phyloP scores from a whole-genome alignment of 2,888 invertebrate species.

The Lomographa bimaculata region DNA sequence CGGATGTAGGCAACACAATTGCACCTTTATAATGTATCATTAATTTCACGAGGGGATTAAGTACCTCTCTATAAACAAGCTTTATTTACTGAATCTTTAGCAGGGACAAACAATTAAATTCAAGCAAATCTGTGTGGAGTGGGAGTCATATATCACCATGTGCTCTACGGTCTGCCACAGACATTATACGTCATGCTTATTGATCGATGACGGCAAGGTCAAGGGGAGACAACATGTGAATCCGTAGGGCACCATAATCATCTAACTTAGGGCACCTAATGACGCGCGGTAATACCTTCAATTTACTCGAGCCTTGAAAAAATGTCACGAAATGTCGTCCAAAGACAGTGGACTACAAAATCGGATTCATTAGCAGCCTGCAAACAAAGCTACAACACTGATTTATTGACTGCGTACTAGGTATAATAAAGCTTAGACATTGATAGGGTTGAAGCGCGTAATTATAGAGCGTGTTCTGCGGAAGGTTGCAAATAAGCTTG shows the following conservation, averaged over 20 bases:
- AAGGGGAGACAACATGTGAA: conserved; percentile 53
- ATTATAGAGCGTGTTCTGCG: conserved; percentile 36
- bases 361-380: conserved; percentile 24
- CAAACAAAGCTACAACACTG: conserved; percentile 42
- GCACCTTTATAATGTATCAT: conserved; percentile 4
- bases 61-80: not conserved
- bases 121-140: conserved; percentile 42
- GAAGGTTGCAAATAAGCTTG: conserved; percentile 43
- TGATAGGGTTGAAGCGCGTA: conserved; percentile 35
- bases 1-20: conserved; percentile 4
- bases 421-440: conserved; percentile 36
- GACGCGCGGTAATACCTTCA: conserved; percentile 42
- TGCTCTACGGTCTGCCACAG: conserved; percentile 36
- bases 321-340: conserved; percentile 24
- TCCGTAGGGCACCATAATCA: conserved; percentile 45
- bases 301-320: conserved; percentile 38
- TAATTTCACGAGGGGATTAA: conserved; percentile 4
- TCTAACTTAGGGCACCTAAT: conserved; percentile 40
- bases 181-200: conserved; percentile 54
- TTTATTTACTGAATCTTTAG: conserved; percentile 24
- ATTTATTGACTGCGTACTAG: conserved; percentile 39
- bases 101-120: conserved; percentile 37
- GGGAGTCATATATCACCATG: conserved; percentile 56
- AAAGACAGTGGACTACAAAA: conserved; percentile 25
- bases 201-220: conserved; percentile 71